A percentile compares a stretch with the other conserved stretches of the same genome.
These are phyloP conservation scores for Pogonocichla stellata DNA, from an alignment of 2,113 vertebrate species.

Conservation along the genomic window DNA sequence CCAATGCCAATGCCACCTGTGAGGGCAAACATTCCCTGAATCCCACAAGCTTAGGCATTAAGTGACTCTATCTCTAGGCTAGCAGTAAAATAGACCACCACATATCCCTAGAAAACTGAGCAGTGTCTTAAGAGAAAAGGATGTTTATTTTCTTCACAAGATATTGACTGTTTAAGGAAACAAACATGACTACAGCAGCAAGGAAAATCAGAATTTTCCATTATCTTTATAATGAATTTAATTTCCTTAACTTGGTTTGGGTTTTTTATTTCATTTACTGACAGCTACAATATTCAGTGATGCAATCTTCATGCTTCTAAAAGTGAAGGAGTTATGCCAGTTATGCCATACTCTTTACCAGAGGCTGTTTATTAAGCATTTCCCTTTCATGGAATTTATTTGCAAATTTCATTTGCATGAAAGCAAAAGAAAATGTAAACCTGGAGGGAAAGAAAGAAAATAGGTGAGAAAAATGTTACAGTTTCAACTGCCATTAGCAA, in stretches of 20 bases:
- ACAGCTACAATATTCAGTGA: background rate
- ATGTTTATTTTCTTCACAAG: background rate
- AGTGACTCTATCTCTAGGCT: background rate
- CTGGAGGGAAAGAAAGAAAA: background rate
- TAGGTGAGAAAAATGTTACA: background rate
- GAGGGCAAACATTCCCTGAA: background rate
- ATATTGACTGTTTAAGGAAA: background rate
- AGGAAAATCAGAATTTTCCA: background rate
- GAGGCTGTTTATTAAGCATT: background rate
- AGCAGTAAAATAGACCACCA: background rate
- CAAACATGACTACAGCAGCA: background rate
- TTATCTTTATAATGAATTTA: background rate
- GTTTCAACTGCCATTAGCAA: background rate
- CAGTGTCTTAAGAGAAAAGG: background rate
- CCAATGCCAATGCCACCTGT: background rate
- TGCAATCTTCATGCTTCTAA: background rate
- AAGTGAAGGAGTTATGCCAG: background rate
- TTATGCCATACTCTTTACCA: background rate
- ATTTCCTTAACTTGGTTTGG: conserved; percentile 14
- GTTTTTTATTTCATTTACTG: background rate
- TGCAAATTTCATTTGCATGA: background rate
- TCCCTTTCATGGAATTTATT: background rate
- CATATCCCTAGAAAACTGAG: background rate
- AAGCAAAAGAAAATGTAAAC: background rate
- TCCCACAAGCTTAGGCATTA: background rate